Evolutionary conservation across 2,797 vertebrate genomes (phyloP), one percentile per base, ranked within the genome.

Genomic region (Poeciliopsis turneri): DNA sequence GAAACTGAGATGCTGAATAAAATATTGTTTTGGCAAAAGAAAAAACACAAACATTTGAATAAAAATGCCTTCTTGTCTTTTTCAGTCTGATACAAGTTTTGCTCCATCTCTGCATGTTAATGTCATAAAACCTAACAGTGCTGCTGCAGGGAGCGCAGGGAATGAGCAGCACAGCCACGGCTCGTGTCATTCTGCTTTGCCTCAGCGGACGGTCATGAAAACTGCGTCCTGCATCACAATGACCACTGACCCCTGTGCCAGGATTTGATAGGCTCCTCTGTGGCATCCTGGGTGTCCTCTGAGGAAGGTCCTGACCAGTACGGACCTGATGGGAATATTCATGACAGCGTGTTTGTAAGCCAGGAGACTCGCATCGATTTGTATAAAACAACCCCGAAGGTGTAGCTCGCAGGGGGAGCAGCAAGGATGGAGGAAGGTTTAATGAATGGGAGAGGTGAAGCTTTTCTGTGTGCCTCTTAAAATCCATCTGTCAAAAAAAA

Each of bases 271-370:
- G 92, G 93, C 87, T 92, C 82, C 83, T 86, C 83, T 49, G 74
- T 80, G 87, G 79, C 84, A 89, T 88, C 87, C 78, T 81, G 84
- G 78, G 83, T 88, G 89, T 91, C 89, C 89, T 90, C 89, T 89
- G 79, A 90, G 86, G 83, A 78, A 92, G 91, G 92, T 92, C 92
- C 83, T 84, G 88, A 90, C 82, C 79, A 69, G 84, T 72, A 61
- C 16, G 36, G 57, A 90, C 92, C 89, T 90, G 92, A 90, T 72
- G 70, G 73, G 92, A 94, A 95, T 95, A 94, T 93, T 92, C 89
- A 94, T 94, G 84, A 84, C 25, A 15, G 75, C 86, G 64, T 79
- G 77, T 87, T 84, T 88, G 84, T 87, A 82, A 86, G 84, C 80
- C 28, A 0, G 55, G 79, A 84, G 82, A 77, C 84, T 84, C 18